Evolutionary conservation across 2,888 invertebrate species (phyloP).

Genomic region (Apamea sordens): DNA sequence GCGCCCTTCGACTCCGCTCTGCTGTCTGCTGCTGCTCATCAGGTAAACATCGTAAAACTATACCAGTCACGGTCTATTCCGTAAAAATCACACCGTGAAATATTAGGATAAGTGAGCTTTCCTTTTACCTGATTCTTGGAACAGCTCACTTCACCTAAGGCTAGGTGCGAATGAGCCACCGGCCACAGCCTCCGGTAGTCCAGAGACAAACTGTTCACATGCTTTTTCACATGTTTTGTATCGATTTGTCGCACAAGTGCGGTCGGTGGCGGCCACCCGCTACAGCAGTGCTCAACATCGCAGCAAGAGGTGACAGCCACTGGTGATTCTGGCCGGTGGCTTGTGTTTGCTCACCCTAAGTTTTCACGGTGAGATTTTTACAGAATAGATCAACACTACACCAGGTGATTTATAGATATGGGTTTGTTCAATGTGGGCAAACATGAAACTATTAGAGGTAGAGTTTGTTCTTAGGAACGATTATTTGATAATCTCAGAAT

Average conservation of each 20-base stretch:
- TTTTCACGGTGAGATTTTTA: background rate
- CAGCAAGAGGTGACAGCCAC: background rate
- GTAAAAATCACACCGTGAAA: background rate
- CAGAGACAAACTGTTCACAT: background rate
- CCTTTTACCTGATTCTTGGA: background rate
- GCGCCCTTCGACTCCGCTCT: conserved; percentile 96
- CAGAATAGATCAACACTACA: background rate
- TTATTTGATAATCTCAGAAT: background rate
- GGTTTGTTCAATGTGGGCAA: background rate
- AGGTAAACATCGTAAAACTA: conserved; percentile 87
- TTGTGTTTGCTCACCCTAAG: background rate
- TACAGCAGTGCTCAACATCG: background rate
- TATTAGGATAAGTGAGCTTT: background rate
- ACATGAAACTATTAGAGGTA: background rate
- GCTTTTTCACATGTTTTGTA: background rate
- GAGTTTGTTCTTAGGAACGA: background rate
- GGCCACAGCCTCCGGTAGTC: background rate
- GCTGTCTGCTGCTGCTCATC: conserved; percentile 95
- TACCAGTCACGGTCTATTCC: background rate
- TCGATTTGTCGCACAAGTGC: background rate
- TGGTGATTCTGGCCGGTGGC: background rate
- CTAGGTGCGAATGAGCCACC: background rate
- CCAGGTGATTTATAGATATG: background rate
- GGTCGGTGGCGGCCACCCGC: background rate
- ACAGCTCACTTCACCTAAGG: background rate